Conservation (phyloP, 2,888 invertebrate genomes). For the Lasius platythorax region DNA sequence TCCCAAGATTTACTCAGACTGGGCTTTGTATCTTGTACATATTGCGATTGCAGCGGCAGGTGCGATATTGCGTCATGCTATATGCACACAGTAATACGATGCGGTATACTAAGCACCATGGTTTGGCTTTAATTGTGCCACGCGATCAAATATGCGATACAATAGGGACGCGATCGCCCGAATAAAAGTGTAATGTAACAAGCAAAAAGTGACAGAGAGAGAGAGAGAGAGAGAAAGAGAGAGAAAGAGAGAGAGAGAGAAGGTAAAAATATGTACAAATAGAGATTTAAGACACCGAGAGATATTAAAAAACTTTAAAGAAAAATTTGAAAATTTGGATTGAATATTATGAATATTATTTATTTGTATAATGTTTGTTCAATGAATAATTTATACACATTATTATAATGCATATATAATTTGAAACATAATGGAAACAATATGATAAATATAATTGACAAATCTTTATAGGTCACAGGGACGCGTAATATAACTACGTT, state of each 20-base stretch:
- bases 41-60: conserved; percentile 65
- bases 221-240: neutral
- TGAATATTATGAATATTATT: too few relatives aligned
- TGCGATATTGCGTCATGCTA: conserved; percentile 70
- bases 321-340: neutral
- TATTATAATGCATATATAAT: neutral
- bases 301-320: neutral
- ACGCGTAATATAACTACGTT: neutral
- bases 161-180: neutral
- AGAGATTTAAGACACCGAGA: neutral
- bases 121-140: conserved; percentile 63
- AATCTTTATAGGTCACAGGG: neutral
- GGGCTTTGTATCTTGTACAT: conserved; percentile 66
- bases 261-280: neutral
- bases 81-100: conserved; percentile 56
- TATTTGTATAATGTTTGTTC: neutral
- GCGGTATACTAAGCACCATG: conserved; percentile 53
- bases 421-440: neutral
- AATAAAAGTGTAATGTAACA: conserved; percentile 13
- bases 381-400: neutral
- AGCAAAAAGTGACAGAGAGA: neutral
- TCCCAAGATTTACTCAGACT: conserved; percentile 72
- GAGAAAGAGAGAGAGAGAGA: neutral
- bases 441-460: neutral
- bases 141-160: conserved; percentile 19